phyloP scores from a whole-genome alignment of 2,888 invertebrate species.

The Lagria hirta region DNA sequence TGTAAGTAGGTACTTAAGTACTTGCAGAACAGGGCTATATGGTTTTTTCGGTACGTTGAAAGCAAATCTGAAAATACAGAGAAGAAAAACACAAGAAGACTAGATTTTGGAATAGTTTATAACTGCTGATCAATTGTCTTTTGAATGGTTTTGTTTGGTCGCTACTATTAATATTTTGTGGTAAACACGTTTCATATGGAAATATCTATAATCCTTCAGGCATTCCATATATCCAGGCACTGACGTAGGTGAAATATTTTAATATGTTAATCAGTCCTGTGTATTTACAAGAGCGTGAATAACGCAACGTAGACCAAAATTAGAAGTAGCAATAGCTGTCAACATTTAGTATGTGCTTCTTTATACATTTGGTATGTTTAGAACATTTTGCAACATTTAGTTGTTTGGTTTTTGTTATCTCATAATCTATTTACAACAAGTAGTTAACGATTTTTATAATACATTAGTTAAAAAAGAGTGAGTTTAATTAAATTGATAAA shows the following conservation, averaged over 20 bases:
- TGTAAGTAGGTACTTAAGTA: too few species aligned
- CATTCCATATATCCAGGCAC: constrained; percentile 47
- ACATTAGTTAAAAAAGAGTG: too few species aligned
- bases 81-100: too few species aligned
- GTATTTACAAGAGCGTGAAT: constrained; percentile 46
- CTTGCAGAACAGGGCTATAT: too few species aligned
- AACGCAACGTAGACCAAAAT: constrained; percentile 9
- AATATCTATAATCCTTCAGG: constrained; percentile 22
- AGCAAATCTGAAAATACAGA: too few species aligned
- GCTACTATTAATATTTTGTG: too few species aligned
- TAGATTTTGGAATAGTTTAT: too few species aligned
- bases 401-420: constrained; percentile 14
- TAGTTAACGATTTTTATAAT: constrained; percentile 11
- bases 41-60: too few species aligned
- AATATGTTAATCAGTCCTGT: constrained; percentile 43
- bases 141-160: too few species aligned
- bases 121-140: too few species aligned
- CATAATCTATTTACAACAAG: constrained; percentile 20
- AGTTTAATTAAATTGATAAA: too few species aligned
- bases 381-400: constrained; percentile 26
- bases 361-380: constrained; percentile 23
- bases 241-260: constrained; percentile 47
- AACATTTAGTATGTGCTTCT: constrained; percentile 24
- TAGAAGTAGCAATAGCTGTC: constrained; percentile 21
- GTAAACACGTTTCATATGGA: constrained; percentile 17